Conservation (phyloP, 1,140 invertebrate species). For the Drosophila sucinea region DNA sequence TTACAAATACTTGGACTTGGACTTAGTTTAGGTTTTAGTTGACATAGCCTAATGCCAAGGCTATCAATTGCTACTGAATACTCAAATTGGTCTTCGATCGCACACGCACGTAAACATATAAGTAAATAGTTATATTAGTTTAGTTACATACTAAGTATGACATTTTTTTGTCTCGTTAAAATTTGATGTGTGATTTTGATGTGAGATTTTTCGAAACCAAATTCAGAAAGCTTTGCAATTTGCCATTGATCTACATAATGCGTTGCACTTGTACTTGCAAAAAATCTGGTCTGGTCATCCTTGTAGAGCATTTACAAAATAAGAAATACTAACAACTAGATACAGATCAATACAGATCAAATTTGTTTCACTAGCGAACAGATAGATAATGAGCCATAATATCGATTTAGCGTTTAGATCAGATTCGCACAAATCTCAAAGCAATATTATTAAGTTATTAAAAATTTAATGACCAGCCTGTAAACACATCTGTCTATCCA, state of each 20-base stretch:
- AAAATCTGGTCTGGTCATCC: conserved; percentile 66
- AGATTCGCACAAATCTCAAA: neutral
- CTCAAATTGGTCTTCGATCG: conserved; percentile 62
- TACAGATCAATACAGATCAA: conserved; percentile 32
- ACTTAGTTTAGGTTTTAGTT: neutral
- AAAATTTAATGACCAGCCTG: conserved; percentile 35
- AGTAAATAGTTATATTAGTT: neutral
- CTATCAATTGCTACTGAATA: conserved; percentile 16
- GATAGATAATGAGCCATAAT: conserved; percentile 50
- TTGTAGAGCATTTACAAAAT: conserved; percentile 49
- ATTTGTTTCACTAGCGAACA: conserved; percentile 41
- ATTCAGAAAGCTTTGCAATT: conserved; percentile 62
- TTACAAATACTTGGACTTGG: neutral
- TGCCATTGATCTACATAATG: conserved; percentile 77
- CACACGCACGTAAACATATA: neutral
- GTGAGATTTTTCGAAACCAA: conserved; percentile 62
- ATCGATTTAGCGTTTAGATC: neutral
- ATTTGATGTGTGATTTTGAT: conserved; percentile 66
- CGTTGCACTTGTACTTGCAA: conserved; percentile 65
- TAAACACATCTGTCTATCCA: conserved; percentile 26
- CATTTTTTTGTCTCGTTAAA: conserved; percentile 12
- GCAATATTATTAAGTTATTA: conserved; percentile 52
- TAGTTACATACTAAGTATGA: neutral
- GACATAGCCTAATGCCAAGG: neutral
- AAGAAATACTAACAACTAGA: conserved; percentile 39